These are phyloP conservation scores for Tridacna crocea DNA, from an alignment of 2,888 invertebrate species.

Conservation along the genomic window DNA sequence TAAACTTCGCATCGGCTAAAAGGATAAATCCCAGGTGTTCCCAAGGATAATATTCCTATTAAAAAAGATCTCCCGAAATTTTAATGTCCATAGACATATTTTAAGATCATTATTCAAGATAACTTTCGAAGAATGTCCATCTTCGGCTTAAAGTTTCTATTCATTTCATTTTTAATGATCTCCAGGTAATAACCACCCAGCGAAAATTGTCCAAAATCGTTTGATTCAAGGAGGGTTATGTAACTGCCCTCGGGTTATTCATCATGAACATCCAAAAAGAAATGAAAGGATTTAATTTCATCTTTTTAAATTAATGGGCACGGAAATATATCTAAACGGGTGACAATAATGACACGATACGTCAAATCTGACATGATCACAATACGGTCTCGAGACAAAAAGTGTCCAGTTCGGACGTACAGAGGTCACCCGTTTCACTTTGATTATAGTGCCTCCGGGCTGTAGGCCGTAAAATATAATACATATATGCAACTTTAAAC, in stretches of 20 bases:
- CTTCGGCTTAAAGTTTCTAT: conserved; percentile 49
- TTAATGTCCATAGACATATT: conserved; percentile 61
- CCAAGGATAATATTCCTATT: conserved; percentile 35
- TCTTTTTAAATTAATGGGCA: conserved; percentile 65
- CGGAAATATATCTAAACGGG: conserved; percentile 63
- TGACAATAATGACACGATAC: conserved; percentile 62
- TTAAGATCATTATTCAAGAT: conserved; percentile 63
- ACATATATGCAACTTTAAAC: conserved; percentile 25
- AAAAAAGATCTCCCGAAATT: conserved; percentile 51
- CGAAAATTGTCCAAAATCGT: conserved; percentile 61
- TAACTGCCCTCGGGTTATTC: conserved; percentile 55
- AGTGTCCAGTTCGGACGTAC: conserved; percentile 53
- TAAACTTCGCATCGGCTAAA: no score
- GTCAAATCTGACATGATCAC: conserved; percentile 58
- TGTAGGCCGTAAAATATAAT: conserved; percentile 49
- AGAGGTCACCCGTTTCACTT: conserved; percentile 62
- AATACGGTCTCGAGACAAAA: conserved; percentile 52
- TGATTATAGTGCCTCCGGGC: conserved; percentile 54
- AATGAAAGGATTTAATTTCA: conserved; percentile 66
- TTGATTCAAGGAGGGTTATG: conserved; percentile 63
- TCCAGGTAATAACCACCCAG: conserved; percentile 48
- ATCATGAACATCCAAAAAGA: conserved; percentile 38
- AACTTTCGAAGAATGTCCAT: conserved; percentile 60
- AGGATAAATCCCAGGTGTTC: conserved; percentile 16
- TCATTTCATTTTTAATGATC: conserved; percentile 63